phyloP scores from a whole-genome alignment of 1,140 invertebrate species.

The Battus philenor region DNA sequence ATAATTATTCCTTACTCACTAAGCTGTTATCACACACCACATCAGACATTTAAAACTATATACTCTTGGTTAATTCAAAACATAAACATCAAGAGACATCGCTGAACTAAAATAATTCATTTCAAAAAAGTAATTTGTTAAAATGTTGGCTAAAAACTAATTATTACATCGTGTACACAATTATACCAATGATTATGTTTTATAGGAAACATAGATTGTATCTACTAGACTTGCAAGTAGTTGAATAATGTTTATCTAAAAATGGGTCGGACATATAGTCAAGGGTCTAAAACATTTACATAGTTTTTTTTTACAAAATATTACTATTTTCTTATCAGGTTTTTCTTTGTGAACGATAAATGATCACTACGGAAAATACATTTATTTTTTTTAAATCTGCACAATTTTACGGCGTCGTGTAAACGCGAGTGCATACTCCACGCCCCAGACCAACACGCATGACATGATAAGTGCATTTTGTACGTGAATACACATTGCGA shows the following conservation, averaged over 20 bases:
- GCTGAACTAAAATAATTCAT: not conserved
- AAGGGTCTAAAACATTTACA: slow-evolving; percentile 1
- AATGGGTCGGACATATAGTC: not conserved
- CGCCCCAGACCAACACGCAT: slow-evolving; percentile 80
- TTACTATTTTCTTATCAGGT: not conserved
- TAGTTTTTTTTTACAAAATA: too few species aligned
- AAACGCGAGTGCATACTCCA: slow-evolving; percentile 78
- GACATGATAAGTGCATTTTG: slow-evolving; percentile 82
- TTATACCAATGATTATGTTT: too few species aligned
- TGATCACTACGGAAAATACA: too few species aligned
- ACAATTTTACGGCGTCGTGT: slow-evolving; percentile 63
- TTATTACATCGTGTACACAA: not conserved
- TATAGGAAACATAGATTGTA: too few species aligned
- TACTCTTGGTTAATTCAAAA: too few species aligned
- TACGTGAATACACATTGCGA: slow-evolving; percentile 82
- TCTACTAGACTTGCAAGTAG: too few species aligned
- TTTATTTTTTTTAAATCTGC: slow-evolving; percentile 61
- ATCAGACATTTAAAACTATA: slow-evolving; percentile 2
- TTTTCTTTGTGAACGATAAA: too few species aligned
- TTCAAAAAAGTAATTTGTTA: not conserved
- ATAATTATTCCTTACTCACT: slow-evolving; percentile 4
- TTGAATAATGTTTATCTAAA: slow-evolving; percentile 1
- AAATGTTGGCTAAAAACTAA: not conserved
- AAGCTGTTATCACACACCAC: slow-evolving; percentile 13
- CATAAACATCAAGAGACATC: not conserved